Conservation (phyloP, 2,888 invertebrate species). For the Pyrocoelia pectoralis region DNA sequence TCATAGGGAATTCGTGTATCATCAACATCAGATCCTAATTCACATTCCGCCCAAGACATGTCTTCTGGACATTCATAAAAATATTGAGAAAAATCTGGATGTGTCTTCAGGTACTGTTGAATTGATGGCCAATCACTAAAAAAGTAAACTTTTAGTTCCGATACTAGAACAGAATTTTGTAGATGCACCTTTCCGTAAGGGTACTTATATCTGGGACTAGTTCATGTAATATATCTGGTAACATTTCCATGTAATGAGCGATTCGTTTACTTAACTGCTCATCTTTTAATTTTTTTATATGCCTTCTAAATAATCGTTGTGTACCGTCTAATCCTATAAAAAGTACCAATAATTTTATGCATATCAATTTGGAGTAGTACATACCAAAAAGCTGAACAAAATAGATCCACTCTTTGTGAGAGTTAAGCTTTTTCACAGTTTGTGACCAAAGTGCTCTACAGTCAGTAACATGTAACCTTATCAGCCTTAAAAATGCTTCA, state of each 20-base stretch:
- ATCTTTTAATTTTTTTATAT: slow-evolving; percentile 82
- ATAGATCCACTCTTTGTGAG: slow-evolving; percentile 88
- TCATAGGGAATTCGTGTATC: slow-evolving; percentile 90
- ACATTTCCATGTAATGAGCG: slow-evolving; percentile 77
- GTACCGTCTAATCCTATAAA: slow-evolving; percentile 62
- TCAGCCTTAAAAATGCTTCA: slow-evolving; percentile 88
- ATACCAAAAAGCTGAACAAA: slow-evolving; percentile 90
- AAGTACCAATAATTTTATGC: too few species aligned
- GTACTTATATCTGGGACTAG: slow-evolving; percentile 79
- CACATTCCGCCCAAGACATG: slow-evolving; percentile 79
- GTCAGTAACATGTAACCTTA: slow-evolving; percentile 83
- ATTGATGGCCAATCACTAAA: slow-evolving; percentile 89
- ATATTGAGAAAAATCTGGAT: slow-evolving; percentile 93
- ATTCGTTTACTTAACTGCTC: slow-evolving; percentile 80
- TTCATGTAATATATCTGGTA: slow-evolving; percentile 79
- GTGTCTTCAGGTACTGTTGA: slow-evolving; percentile 84
- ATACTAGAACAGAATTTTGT: not conserved
- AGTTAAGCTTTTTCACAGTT: slow-evolving; percentile 84
- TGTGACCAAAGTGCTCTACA: slow-evolving; percentile 88
- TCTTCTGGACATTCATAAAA: slow-evolving; percentile 87
- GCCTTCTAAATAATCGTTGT: slow-evolving; percentile 75
- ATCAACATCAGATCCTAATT: slow-evolving; percentile 69
- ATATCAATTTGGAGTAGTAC: too few species aligned
- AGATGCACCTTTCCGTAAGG: slow-evolving; percentile 66
- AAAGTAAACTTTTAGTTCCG: slow-evolving; percentile 42